Percentiles rank a stretch among this genome's conserved stretches.
Evolutionary conservation across 2,888 invertebrate genomes (phyloP).

Genomic region (Ennomos quercinarius): DNA sequence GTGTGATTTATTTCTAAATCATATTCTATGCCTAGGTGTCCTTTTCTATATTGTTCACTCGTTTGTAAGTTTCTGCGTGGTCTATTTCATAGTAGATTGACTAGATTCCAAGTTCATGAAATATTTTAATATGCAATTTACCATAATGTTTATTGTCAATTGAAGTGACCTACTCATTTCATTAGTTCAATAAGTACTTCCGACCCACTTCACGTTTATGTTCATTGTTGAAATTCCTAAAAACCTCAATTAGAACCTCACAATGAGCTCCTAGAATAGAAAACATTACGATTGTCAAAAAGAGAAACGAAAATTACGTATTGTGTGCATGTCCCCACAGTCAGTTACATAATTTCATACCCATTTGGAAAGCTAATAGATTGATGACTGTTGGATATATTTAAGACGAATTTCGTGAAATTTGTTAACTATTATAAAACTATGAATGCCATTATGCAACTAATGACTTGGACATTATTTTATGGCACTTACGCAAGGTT

Average conservation of each 20-base stretch:
- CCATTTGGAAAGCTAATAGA: constrained; percentile 55
- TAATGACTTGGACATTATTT: constrained; percentile 29
- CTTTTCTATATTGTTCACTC: too few relatives aligned
- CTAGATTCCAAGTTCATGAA: too few relatives aligned
- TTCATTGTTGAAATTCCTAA: constrained; percentile 29
- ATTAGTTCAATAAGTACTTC: constrained; percentile 23
- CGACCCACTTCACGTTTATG: constrained; percentile 23
- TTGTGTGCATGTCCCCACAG: constrained; percentile 49
- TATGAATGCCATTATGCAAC: constrained; percentile 46
- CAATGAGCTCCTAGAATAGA: constrained; percentile 34
- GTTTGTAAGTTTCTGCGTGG: too few relatives aligned
- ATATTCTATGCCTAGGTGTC: too few relatives aligned
- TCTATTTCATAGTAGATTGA: too few relatives aligned
- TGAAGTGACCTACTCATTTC: constrained; percentile 19
- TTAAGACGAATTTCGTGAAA: constrained; percentile 51
- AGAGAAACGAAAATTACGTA: constrained; percentile 56
- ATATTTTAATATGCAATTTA: background rate
- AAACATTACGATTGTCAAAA: constrained; percentile 40
- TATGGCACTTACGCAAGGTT: constrained; percentile 20
- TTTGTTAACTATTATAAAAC: constrained; percentile 48
- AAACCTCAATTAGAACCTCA: constrained; percentile 35
- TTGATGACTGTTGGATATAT: constrained; percentile 52
- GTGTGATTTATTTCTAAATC: too few relatives aligned
- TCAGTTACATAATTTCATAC: constrained; percentile 51
- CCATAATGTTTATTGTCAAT: constrained; percentile 8